Base-by-base conservation (phyloP, 1,140 invertebrate genomes). In the Drosophila nigromelanica region DNA sequence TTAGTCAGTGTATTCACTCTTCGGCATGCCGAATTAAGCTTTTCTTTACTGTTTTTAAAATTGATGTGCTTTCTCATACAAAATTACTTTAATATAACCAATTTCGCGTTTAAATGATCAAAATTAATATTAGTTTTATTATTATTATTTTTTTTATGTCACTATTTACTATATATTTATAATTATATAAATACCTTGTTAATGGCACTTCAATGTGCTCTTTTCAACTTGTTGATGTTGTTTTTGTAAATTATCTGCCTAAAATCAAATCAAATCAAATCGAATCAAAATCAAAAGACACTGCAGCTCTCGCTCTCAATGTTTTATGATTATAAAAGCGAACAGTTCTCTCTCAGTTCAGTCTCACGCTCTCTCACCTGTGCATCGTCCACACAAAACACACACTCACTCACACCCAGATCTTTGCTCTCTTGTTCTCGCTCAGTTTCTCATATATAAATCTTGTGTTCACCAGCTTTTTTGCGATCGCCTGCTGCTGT, bases 221-320 rank as follows among this genome's bases (percentile, higher is more conserved):
- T 42, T 74, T 62, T 70, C 50, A 59, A 83, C 80, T 74, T 89
- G 76, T 89, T 77, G 79, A 82, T 87, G 83, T 89, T 89, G 83
- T 89, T 89, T 89, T 89, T 89, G 83, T 89, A 89, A 89, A 89
- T 89, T 89, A 89, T 89, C 83, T 89, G 83, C 85, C 83, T 74
- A 80, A 78, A 77, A 86, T 61, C 35, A 30, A 75, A 71, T 56
- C 47, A 68, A 82, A 77, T 64, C 72, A 73, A 69, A 61, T 72
- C 78, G 43, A 73, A 80, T 60, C 69, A 59, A 48, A 59, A 35
- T 35, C 33, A 35, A 35, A 35, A 35, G 33, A 35, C 33, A 35
- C 48, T 55, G 51, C 43, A 77, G 55, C 37, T 59, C 51, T 52
- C 60, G 58, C 48, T 55, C 47, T 51, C 14, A 55, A 55, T 40